phyloP scores from a whole-genome alignment of 1,140 invertebrate genomes.

The Aphis craccivora region DNA sequence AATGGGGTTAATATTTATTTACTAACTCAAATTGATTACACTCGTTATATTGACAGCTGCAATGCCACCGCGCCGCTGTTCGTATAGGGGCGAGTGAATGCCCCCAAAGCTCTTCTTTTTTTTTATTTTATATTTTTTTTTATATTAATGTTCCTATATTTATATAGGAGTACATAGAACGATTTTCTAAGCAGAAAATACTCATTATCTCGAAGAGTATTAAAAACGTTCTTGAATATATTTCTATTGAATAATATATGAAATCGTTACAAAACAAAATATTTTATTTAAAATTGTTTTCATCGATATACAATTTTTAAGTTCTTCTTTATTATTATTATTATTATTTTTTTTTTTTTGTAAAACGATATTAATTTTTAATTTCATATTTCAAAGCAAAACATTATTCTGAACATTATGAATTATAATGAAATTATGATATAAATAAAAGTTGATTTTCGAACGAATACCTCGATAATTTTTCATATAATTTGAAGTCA shows the following conservation, averaged over 20 bases:
- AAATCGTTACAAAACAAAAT: not conserved
- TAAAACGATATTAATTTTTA: no score
- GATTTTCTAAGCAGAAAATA: not conserved
- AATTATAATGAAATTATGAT: no score
- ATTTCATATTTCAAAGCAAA: no score
- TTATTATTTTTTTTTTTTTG: no score
- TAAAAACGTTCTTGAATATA: not conserved
- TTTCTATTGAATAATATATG: not conserved
- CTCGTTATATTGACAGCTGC: not conserved
- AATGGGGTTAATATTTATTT: slow-evolving; percentile 11
- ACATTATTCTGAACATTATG: no score
- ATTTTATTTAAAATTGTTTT: no score
- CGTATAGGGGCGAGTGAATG: not conserved
- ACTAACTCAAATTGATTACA: not conserved
- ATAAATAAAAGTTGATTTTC: no score
- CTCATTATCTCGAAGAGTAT: not conserved
- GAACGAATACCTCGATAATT: no score
- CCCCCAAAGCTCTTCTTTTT: not conserved
- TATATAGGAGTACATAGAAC: not conserved
- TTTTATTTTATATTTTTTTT: not conserved
- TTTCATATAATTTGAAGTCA: no score
- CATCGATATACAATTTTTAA: no score
- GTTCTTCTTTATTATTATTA: no score
- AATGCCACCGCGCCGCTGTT: not conserved
- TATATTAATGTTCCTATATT: not conserved